phyloP scores from a whole-genome alignment of 2,888 invertebrate species.

The Napeogenes inachia region DNA sequence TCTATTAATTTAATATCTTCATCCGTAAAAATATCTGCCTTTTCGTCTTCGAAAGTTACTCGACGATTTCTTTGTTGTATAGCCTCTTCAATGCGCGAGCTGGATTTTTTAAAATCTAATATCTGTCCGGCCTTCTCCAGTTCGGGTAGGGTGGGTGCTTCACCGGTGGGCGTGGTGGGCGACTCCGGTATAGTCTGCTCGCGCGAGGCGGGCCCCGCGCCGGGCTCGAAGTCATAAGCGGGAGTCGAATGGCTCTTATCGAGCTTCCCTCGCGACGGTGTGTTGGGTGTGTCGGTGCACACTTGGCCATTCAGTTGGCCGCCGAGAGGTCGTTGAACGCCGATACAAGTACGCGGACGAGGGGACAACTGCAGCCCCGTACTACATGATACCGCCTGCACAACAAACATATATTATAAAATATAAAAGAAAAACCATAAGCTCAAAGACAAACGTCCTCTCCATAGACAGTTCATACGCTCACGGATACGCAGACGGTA shows the following conservation, averaged over 20 bases:
- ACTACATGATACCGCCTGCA: conserved; percentile 84
- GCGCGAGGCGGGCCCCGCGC: conserved; percentile 40
- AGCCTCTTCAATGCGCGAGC: conserved; percentile 58
- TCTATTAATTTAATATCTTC: conserved; percentile 32
- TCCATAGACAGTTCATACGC: no score
- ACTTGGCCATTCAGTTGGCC: conserved; percentile 10
- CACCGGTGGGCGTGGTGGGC: conserved; percentile 60
- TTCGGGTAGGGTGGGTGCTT: conserved; percentile 45
- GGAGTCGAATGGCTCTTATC: conserved; percentile 92
- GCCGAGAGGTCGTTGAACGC: conserved; percentile 50
- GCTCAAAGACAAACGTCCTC: not conserved
- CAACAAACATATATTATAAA: no score
- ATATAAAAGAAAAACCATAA: no score
- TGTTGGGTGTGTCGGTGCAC: conserved; percentile 19
- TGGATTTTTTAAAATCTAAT: conserved; percentile 61
- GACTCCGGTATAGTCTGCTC: conserved; percentile 60
- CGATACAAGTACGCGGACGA: conserved; percentile 82
- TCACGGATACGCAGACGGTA: no score
- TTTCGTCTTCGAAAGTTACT: conserved; percentile 30
- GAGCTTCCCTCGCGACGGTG: conserved; percentile 63
- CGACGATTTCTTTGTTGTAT: conserved; percentile 46
- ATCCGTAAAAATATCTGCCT: conserved; percentile 30
- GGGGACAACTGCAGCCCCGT: conserved; percentile 83
- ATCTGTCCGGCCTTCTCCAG: conserved; percentile 62
- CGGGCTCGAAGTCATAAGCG: conserved; percentile 81